Evolutionary conservation across 2,888 invertebrate genomes (phyloP).

Genomic region (Elmis aenea): DNA sequence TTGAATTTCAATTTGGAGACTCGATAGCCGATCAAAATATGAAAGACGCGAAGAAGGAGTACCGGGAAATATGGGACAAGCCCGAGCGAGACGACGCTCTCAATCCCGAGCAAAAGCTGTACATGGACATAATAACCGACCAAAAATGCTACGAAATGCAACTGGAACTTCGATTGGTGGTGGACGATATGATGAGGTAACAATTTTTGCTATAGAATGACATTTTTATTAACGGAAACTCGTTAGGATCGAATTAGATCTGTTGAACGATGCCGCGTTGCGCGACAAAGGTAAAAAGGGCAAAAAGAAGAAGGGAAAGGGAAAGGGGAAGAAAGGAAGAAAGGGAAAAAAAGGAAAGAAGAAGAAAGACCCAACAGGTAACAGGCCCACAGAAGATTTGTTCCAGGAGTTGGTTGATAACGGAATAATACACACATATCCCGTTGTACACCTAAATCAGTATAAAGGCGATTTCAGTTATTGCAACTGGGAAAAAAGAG

Average conservation of each 20-base stretch:
- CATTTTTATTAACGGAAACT: too few relatives aligned
- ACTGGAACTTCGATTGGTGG: conserved; percentile 59
- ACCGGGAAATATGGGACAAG: conserved; percentile 48
- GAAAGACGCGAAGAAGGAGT: conserved; percentile 46
- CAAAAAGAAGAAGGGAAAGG: conserved; percentile 31
- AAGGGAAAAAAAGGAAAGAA: conserved; percentile 41
- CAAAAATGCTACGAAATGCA: conserved; percentile 62
- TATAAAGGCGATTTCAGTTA: conserved; percentile 67
- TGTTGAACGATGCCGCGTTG: conserved; percentile 24
- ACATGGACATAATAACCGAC: conserved; percentile 61
- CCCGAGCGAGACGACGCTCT: conserved; percentile 44
- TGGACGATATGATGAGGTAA: conserved; percentile 62
- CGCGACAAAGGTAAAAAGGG: conserved; percentile 19
- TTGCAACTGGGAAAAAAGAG: conserved; percentile 52
- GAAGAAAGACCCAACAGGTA: conserved; percentile 61
- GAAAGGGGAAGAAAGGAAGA: conserved; percentile 34
- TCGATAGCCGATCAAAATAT: conserved; percentile 43
- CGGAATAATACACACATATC: conserved; percentile 64
- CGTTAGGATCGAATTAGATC: conserved; percentile 33
- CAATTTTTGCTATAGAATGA: conserved; percentile 40
- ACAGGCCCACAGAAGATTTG: conserved; percentile 58
- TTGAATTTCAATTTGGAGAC: conserved; percentile 29
- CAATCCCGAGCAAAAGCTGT: conserved; percentile 57
- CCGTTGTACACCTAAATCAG: conserved; percentile 54
- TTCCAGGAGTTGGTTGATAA: conserved; percentile 67